Evolutionary conservation across 2,113 vertebrate species (phyloP).

Genomic region (Phocoena sinus): DNA sequence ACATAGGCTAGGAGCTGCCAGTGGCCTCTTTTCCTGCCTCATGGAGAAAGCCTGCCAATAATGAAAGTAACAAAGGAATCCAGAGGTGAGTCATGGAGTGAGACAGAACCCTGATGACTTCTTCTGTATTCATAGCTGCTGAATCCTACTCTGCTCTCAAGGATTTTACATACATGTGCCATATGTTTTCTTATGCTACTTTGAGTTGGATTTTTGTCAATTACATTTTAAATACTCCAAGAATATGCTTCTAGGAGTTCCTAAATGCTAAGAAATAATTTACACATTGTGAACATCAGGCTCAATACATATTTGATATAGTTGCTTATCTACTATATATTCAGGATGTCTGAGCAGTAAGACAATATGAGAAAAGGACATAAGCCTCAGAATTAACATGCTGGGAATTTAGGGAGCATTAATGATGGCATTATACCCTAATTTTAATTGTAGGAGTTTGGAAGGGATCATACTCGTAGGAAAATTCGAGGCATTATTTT

Average conservation of each 20-base stretch:
- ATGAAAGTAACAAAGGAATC: neutral
- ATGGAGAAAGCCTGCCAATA: neutral
- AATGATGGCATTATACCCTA: neutral
- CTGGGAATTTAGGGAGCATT: neutral
- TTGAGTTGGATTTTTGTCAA: conserved; percentile 5
- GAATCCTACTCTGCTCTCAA: neutral
- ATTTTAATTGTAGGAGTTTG: neutral
- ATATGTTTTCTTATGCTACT: neutral
- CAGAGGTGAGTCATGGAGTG: neutral
- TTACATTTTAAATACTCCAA: neutral
- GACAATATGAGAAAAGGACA: neutral
- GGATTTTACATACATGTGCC: neutral
- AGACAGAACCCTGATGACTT: neutral
- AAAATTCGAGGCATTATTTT: neutral
- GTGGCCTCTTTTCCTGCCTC: neutral
- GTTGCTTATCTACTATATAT: neutral
- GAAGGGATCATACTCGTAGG: neutral
- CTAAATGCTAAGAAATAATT: neutral
- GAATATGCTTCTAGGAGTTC: neutral
- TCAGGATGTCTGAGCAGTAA: neutral
- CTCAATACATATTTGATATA: neutral
- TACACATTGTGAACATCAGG: neutral
- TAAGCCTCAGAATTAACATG: neutral
- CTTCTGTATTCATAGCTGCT: neutral
- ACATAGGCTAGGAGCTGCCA: neutral